phyloP scores from a whole-genome alignment of 2,888 invertebrate species.

The Acrocyrtus sp. region DNA sequence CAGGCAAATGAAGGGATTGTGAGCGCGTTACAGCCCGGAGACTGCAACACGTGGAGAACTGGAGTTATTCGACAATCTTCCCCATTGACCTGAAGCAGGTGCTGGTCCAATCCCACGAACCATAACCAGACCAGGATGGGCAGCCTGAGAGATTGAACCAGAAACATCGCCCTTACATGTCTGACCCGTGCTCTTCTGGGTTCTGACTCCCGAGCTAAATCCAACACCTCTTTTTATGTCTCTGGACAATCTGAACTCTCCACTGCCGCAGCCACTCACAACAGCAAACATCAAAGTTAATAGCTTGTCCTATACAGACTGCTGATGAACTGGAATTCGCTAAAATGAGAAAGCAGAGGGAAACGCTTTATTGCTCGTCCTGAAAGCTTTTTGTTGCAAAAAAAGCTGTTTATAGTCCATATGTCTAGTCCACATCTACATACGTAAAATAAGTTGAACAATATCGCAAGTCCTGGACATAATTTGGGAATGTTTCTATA shows the following conservation, averaged over 20 bases:
- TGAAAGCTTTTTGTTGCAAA: not conserved
- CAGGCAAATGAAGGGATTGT: slow-evolving; percentile 95
- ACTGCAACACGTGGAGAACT: slow-evolving; percentile 89
- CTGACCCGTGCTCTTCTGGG: slow-evolving; percentile 39
- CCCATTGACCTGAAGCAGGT: slow-evolving; percentile 47
- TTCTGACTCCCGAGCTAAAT: slow-evolving; percentile 1
- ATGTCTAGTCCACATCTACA: no score
- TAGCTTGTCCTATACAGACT: not conserved
- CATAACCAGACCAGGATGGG: slow-evolving; percentile 39
- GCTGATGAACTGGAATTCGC: not conserved
- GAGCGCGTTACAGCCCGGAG: slow-evolving; percentile 91
- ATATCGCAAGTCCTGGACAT: no score
- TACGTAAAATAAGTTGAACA: no score
- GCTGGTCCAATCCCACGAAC: slow-evolving; percentile 39
- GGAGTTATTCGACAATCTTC: slow-evolving; percentile 93
- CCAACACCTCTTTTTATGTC: no score
- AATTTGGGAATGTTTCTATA: no score
- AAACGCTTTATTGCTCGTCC: not conserved
- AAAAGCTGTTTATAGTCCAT: no score
- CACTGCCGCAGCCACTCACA: not conserved
- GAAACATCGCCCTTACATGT: slow-evolving; percentile 40
- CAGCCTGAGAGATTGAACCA: slow-evolving; percentile 36
- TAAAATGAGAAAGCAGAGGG: not conserved
- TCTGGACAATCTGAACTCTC: not conserved
- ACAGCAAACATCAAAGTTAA: not conserved